These are phyloP conservation scores for Drosophila anomalata DNA, from an alignment of 2,888 invertebrate species.

Conservation along the genomic window DNA sequence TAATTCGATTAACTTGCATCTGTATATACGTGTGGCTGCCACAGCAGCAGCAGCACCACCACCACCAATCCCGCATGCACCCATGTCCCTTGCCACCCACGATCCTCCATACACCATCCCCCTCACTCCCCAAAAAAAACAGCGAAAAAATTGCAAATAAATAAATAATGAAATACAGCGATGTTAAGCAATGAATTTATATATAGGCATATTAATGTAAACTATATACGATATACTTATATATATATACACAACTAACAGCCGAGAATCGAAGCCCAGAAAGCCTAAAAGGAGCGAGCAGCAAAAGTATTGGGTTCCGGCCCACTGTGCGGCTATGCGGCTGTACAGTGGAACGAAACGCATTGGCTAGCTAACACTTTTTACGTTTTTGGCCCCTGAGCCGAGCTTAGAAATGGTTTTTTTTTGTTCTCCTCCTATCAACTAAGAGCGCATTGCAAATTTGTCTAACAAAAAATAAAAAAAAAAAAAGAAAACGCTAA, in stretches of 20 bases:
- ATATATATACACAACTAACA: slow-evolving; percentile 25
- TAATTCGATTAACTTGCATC: slow-evolving; percentile 11
- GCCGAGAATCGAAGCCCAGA: slow-evolving; percentile 21
- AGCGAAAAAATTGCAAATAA: slow-evolving; percentile 12
- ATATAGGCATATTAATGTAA: slow-evolving; percentile 67
- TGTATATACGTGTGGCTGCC: slow-evolving; percentile 9
- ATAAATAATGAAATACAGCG: slow-evolving; percentile 61
- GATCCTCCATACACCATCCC: background rate
- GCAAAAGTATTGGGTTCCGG: background rate
- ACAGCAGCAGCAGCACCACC: background rate
- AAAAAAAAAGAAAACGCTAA: background rate
- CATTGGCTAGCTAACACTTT: background rate
- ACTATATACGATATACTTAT: slow-evolving; percentile 68
- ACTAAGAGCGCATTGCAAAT: slow-evolving; percentile 47
- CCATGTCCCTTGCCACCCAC: background rate
- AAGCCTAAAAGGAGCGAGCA: background rate
- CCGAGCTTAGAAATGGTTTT: background rate
- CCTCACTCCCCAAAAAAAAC: background rate
- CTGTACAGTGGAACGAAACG: slow-evolving; percentile 8
- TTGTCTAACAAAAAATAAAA: slow-evolving; percentile 58
- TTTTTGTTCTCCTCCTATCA: slow-evolving; percentile 16
- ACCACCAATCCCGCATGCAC: background rate
- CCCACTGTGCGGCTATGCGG: slow-evolving; percentile 13
- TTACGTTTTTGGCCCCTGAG: background rate
- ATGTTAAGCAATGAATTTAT: slow-evolving; percentile 76